Percentiles rank a stretch among this genome's conserved stretches.
phyloP scores from a whole-genome alignment of 2,888 invertebrate genomes.

The Lochmaea capreae region DNA sequence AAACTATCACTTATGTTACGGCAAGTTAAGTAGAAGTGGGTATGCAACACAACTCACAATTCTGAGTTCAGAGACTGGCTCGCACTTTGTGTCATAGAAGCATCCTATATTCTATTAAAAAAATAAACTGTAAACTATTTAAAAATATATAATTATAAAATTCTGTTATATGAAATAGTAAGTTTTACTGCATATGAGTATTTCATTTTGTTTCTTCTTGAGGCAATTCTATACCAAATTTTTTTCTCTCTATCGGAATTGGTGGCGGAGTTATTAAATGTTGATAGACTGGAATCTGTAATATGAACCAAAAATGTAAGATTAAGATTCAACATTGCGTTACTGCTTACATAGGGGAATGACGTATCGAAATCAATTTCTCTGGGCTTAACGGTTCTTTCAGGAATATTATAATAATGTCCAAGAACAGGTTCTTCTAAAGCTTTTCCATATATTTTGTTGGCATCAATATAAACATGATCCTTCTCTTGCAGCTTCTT shows the following conservation, averaged over 20 bases:
- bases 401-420: conserved; percentile 69
- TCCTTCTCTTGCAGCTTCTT: conserved; percentile 68
- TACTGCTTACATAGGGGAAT: conserved; percentile 67
- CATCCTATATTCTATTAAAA: not conserved
- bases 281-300: conserved; percentile 22
- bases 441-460: conserved; percentile 69
- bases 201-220: not conserved
- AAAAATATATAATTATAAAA: not conserved
- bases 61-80: not conserved
- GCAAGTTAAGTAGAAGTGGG: not conserved
- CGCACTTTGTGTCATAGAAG: not conserved
- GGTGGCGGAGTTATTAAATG: conserved; percentile 36
- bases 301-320: not conserved
- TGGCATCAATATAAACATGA: conserved; percentile 59
- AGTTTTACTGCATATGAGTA: not conserved
- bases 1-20: not conserved
- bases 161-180: not conserved
- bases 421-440: conserved; percentile 72
- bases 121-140: not conserved
- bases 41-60: conserved; percentile 7
- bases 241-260: conserved; percentile 3
- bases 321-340: not conserved
- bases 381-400: conserved; percentile 67
- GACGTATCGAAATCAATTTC: conserved; percentile 72
- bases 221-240: conserved; percentile 10